Percentiles rank a stretch among this genome's conserved stretches.
These are phyloP conservation scores for Buathra laborator DNA, from an alignment of 2,888 invertebrate species.

Conservation along the genomic window DNA sequence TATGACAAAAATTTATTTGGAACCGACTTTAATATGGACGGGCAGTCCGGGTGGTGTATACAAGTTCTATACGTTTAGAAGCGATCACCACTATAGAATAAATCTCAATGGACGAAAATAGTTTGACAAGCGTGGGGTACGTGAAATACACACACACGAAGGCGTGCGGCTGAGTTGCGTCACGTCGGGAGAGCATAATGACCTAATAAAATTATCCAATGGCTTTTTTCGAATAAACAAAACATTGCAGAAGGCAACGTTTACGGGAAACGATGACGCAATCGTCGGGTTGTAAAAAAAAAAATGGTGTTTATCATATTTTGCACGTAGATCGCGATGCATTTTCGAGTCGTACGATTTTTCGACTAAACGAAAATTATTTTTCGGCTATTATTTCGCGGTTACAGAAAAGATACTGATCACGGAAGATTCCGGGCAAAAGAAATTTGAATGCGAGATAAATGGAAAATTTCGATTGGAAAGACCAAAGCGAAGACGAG, in stretches of 20 bases:
- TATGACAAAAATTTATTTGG: conserved; percentile 10
- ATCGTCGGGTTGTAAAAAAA: conserved; percentile 2
- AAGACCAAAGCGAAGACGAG: conserved; percentile 43
- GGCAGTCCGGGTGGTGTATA: background rate
- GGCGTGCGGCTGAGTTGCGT: conserved; percentile 46
- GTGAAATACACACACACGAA: conserved; percentile 21
- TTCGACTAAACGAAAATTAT: background rate
- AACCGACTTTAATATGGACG: conserved; percentile 1
- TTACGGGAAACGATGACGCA: conserved; percentile 29
- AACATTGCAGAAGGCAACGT: conserved; percentile 21
- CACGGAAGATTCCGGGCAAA: too few species aligned
- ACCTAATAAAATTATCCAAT: conserved; percentile 63
- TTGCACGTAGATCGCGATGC: background rate
- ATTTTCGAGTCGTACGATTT: background rate
- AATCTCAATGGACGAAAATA: conserved; percentile 54
- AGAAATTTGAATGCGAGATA: background rate
- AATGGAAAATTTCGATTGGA: conserved; percentile 18
- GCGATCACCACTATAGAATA: conserved; percentile 31
- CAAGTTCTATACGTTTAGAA: conserved; percentile 7
- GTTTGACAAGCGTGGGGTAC: conserved; percentile 34
- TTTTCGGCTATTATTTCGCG: background rate
- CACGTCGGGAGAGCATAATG: conserved; percentile 57
- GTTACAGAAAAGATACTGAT: too few species aligned
- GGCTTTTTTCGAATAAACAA: conserved; percentile 52
- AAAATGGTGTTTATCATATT: background rate